Evolutionary conservation across 2,113 vertebrate genomes (phyloP), one percentile per base, ranked within the genome.

Genomic region (Machaerirhynchus nigripectus): DNA sequence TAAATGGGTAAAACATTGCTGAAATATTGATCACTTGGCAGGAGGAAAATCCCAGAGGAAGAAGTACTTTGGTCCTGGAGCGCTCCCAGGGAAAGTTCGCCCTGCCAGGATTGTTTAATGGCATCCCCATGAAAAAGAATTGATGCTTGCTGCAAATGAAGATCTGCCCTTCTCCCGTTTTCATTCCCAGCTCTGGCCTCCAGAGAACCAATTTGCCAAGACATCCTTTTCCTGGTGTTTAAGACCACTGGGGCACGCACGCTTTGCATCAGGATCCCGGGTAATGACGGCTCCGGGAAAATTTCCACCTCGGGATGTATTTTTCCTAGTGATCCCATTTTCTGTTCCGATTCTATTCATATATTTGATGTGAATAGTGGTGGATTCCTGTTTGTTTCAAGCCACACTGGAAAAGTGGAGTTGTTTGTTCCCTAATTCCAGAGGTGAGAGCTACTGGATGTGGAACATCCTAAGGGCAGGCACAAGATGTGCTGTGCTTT

Each of bases 121-220:
- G 42, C 63, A 94, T 84, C 81, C 69, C 82, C 76, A 73, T 49
- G 92, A 84, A 52, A 79, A 84, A 68, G 92, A 96, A 93, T 65
- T 75, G 81, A 75, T 94, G 78, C 88, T 97, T 96, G 91, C 89
- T 95, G 94, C 69, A 96, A 96, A 93, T 83, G 92, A 95, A 93
- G 96, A 95, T 91, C 52, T 73, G 90, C 89, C 94, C 88, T 93
- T 92, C 76, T 65, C 87, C 94, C 68, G 23, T 59, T 59, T 23
- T 59, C 57, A 24, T 73, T 64, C 92, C 91, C 94, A 95, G 18
- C 89, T 96, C 95, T 85, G 78, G 95, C 93, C 93, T 95, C 93
- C 68, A 77, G 96, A 93, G 93, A 91, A 93, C 64, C 86, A 74
- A 84, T 95, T 94, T 96, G 65, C 90, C 81, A 81, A 75, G 93